Evolutionary conservation across 1,140 invertebrate genomes (phyloP).

Genomic region (Rhynchophorus ferrugineus): DNA sequence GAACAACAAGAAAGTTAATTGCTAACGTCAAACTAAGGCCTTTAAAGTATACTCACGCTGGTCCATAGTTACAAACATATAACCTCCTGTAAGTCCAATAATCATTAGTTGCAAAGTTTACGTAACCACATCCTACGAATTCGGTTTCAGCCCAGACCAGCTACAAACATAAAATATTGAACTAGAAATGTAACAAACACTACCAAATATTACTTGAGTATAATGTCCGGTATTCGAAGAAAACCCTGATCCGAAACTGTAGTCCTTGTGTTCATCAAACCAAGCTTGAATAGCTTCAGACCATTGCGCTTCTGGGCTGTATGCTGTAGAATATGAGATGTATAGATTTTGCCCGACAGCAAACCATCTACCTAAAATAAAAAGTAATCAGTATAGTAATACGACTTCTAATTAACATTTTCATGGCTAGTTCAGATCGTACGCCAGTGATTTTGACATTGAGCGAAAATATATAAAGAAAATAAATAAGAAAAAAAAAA

Average conservation of each 20-base stretch:
- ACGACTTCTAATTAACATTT: background rate
- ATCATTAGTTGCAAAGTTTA: slow-evolving; percentile 2
- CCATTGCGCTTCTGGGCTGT: slow-evolving; percentile 11
- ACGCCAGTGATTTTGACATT: no score
- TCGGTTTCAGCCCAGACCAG: slow-evolving; percentile 23
- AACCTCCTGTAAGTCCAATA: slow-evolving; percentile 10
- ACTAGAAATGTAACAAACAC: background rate
- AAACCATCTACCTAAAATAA: slow-evolving; percentile 15
- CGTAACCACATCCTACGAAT: slow-evolving; percentile 24
- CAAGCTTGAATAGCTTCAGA: slow-evolving; percentile 19
- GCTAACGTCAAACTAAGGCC: background rate
- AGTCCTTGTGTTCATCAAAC: slow-evolving; percentile 20
- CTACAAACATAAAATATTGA: slow-evolving; percentile 7
- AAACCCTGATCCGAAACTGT: slow-evolving; percentile 2
- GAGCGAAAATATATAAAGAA: no score
- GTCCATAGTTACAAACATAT: slow-evolving; percentile 27
- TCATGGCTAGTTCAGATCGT: background rate
- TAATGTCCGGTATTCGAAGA: slow-evolving; percentile 8
- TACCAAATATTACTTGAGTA: slow-evolving; percentile 15
- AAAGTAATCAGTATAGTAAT: background rate
- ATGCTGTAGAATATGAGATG: slow-evolving; percentile 9
- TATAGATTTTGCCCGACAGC: slow-evolving; percentile 23
- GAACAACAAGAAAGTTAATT: background rate
- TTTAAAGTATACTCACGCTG: slow-evolving; percentile 25
- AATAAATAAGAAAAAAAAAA: slow-evolving; percentile 4